Base-by-base conservation (phyloP, 2,888 invertebrate genomes). In the Piscicola geometra region DNA sequence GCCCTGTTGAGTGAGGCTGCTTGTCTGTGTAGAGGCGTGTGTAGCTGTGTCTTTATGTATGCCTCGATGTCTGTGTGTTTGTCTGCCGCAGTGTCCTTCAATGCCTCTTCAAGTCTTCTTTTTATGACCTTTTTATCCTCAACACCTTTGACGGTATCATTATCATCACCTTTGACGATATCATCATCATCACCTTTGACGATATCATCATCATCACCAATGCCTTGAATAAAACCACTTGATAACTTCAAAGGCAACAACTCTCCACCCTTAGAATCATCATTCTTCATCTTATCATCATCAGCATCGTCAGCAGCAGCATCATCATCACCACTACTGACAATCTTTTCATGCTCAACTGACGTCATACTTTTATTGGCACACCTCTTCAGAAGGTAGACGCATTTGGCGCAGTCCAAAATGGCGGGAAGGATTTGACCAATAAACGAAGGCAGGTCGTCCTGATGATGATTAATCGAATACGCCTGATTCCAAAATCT, bases 331-430 rank as follows among this genome's bases (percentile, higher is more conserved):
- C 9, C 15, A 41, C 41, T 41, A 41, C 15, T 15, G 15, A 41
- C 41, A 41, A 9, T 41, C 5, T 41, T 41, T 9, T 41, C 41
- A 41, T 41, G 5, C 21, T 56, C 21, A 18, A 15, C 60, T 3
- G 25, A 9, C n/a, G 9, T 56, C 60, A 18, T 56, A 5, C 25
- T 56, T 25, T n/a, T n/a, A 56, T n/a, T n/a, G n/a, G n/a, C 3
- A 25, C n/a, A 18, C n/a, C 25, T 56, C n/a, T 56, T 21, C 25
- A 56, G n/a, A 5, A 56, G 60, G 60, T 5, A 9, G 5, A 15
- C 12, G n/a, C n/a, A 56, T n/a, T 56, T 56, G 60, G 25, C n/a
- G n/a, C 60, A 56, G n/a, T 56, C 60, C 60, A 56, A 18, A 21
- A 56, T 25, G 25, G 21, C n/a, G 21, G 60, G 21, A 3, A 56